These are phyloP conservation scores for Origma solitaria DNA, from an alignment of 2,113 vertebrate genomes.

Conservation along the genomic window DNA sequence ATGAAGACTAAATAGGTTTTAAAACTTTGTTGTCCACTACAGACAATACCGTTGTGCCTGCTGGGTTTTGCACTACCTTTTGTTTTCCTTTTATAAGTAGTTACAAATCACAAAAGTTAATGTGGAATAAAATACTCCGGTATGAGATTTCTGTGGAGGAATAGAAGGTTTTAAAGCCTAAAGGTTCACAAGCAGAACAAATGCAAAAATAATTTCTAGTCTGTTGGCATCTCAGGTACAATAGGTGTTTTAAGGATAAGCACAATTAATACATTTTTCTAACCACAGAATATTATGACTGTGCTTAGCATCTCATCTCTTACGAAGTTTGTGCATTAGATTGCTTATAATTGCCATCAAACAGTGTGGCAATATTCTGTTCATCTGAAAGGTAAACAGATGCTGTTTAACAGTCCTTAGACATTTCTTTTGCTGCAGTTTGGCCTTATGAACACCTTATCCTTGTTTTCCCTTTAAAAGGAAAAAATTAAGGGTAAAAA, in stretches of 20 bases:
- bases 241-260: slow-evolving; percentile 53
- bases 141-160: not conserved
- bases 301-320: slow-evolving; percentile 40
- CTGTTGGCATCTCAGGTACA: slow-evolving; percentile 3
- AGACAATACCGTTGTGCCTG: not conserved
- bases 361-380: not conserved
- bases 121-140: not conserved
- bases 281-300: not conserved
- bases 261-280: slow-evolving; percentile 43
- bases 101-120: slow-evolving; percentile 26
- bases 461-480: slow-evolving; percentile 31
- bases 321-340: slow-evolving; percentile 25
- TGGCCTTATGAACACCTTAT: not conserved
- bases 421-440: slow-evolving; percentile 23
- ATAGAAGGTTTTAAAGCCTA: not conserved
- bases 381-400: slow-evolving; percentile 48
- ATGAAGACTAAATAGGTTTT: not conserved
- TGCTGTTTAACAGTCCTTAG: slow-evolving; percentile 36
- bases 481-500: slow-evolving; percentile 34
- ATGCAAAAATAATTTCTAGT: not conserved
- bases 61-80: not conserved
- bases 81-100: slow-evolving; percentile 10
- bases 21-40: not conserved
- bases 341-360: slow-evolving; percentile 53
- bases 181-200: slow-evolving; percentile 27